Conservation (phyloP, 2,797 vertebrate species). For the Myoxocephalus aenaeus region DNA sequence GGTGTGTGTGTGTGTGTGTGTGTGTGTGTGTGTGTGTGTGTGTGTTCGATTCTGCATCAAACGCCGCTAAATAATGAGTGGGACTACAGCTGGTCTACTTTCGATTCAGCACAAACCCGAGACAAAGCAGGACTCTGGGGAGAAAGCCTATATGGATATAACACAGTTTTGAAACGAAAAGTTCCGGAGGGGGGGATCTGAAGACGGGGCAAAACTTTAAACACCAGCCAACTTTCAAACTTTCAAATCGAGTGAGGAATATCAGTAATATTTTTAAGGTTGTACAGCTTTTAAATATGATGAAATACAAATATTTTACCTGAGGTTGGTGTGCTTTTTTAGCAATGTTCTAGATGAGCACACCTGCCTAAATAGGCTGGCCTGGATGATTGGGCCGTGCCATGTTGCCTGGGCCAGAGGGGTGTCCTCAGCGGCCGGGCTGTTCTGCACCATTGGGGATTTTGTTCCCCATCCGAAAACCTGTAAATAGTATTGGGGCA, state of each 20-base stretch:
- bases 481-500: too few species aligned
- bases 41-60: slow-evolving; percentile 45
- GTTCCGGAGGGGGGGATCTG: slow-evolving; percentile 31
- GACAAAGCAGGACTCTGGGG: slow-evolving; percentile 43
- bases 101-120: slow-evolving; percentile 44
- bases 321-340: neutral
- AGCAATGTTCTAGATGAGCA: too few species aligned
- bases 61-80: slow-evolving; percentile 50
- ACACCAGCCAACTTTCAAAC: slow-evolving; percentile 36
- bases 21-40: slow-evolving; percentile 1
- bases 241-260: slow-evolving; percentile 11
- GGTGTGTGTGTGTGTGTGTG: slow-evolving; percentile 8
- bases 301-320: neutral
- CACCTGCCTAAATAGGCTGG: too few species aligned
- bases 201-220: slow-evolving; percentile 36
- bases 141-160: slow-evolving; percentile 48
- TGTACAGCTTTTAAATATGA: neutral
- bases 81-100: slow-evolving; percentile 51
- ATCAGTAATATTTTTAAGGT: neutral
- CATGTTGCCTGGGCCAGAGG: too few species aligned
- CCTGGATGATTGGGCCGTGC: too few species aligned
- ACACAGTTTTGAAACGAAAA: slow-evolving; percentile 50
- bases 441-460: too few species aligned
- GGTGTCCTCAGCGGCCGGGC: too few species aligned
- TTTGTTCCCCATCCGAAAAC: too few species aligned